Base-by-base conservation (phyloP, 2,113 vertebrate species). In the Megalops atlanticus region DNA sequence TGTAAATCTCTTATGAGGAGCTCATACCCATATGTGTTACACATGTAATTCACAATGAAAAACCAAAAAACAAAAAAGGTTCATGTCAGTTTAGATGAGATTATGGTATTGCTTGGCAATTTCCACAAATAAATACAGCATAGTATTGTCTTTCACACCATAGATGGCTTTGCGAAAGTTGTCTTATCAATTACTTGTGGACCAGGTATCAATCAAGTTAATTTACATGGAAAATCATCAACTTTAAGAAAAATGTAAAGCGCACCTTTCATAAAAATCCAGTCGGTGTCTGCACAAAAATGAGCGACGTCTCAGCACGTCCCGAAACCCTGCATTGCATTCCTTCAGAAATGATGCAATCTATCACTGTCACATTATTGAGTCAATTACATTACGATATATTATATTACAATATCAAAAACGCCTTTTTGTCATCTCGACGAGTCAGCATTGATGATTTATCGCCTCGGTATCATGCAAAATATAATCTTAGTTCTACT, bases 401-500 rank as follows among this genome's bases (percentile, higher is more conserved):
- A 90, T 90, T 82, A 88, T 88, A 92, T 91, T 88, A 89, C 81
- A 77, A 85, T 49, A 38, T 82, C 81, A 84, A 80, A 89, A 89
- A 82, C 85, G 91, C 88, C 81, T 73, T 38, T n/a, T 74, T 86
- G 78, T 85, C 89, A 85, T 85, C 84, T 79, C 1, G 85, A 89
- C 85, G 84, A 90, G 88, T 89, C 88, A 91, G 87, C 83, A 72
- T 18, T 76, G 87, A 87, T 91, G 89, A 93, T 93, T 92, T 93
- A 92, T 90, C 85, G 88, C 87, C 31, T 31, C 85, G 82, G 81
- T 87, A 88, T 93, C 91, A 92, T 91, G 92, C 84, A 87, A 83
- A 92, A 92, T 90, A 89, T 91, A 92, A 93, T 93, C 90, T 88
- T 89, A 90, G 83, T 86, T 89, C 80, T 89, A 87, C 87, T 78